Conservation (phyloP, 2,113 vertebrate species). For the Ibidorhyncha struthersii region DNA sequence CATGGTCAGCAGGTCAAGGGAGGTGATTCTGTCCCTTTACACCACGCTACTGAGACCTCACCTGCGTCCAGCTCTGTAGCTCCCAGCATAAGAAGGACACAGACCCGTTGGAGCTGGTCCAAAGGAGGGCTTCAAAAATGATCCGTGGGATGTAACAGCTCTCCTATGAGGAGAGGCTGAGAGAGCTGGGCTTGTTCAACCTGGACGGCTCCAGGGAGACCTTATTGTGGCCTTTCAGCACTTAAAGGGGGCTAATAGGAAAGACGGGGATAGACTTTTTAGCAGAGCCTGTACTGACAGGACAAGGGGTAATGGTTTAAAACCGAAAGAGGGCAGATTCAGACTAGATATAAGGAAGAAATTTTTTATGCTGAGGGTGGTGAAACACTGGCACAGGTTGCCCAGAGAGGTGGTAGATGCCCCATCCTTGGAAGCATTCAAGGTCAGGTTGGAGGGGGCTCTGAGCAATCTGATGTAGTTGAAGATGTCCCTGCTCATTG, state of each 20-base stretch:
- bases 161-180: not conserved
- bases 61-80: not conserved
- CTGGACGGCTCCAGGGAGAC: not conserved
- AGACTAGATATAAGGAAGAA: not conserved
- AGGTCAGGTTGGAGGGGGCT: not conserved
- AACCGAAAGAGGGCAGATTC: not conserved
- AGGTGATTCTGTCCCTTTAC: not conserved
- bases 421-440: not conserved
- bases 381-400: not conserved
- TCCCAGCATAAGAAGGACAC: not conserved
- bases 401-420: not conserved
- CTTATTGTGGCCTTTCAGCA: not conserved
- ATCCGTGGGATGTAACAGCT: not conserved
- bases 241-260: not conserved
- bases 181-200: not conserved
- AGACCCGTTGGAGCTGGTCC: fast-evolving
- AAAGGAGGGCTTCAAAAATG: not conserved
- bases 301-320: not conserved
- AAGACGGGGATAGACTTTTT: not conserved
- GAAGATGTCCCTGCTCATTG: not conserved
- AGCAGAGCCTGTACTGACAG: fast-evolving
- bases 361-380: fast-evolving
- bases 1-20: fast-evolving
- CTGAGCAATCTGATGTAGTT: not conserved
- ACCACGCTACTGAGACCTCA: fast-evolving